Evolutionary conservation across 2,797 vertebrate genomes (phyloP).

Genomic region (Paramormyrops hopkinsi): DNA sequence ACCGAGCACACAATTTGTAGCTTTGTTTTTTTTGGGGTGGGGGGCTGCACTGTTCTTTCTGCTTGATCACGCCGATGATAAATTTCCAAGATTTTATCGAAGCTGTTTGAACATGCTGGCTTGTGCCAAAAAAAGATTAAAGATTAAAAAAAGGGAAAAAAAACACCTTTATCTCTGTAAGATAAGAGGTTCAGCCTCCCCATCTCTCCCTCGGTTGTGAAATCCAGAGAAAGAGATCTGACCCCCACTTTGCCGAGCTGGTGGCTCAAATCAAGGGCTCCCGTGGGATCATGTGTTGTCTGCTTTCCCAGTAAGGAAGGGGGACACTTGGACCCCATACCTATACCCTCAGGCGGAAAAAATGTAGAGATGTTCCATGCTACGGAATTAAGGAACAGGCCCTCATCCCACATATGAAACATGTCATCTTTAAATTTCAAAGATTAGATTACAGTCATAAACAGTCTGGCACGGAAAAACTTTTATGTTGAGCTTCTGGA

Average conservation of each 20-base stretch:
- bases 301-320: background rate
- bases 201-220: slow-evolving; percentile 14
- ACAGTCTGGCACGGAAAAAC: background rate
- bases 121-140: slow-evolving; percentile 21
- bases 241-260: background rate
- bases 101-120: slow-evolving; percentile 27
- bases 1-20: background rate
- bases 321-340: background rate
- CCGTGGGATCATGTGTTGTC: background rate
- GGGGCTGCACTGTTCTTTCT: background rate
- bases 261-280: background rate
- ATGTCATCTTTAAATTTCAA: slow-evolving; percentile 44
- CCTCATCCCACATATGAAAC: slow-evolving; percentile 62
- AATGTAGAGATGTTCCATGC: slow-evolving; percentile 24
- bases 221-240: slow-evolving; percentile 1
- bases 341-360: background rate
- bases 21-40: background rate
- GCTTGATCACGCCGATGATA: slow-evolving; percentile 27
- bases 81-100: background rate
- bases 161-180: slow-evolving; percentile 14
- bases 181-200: slow-evolving; percentile 19
- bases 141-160: slow-evolving; percentile 5
- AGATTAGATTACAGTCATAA: background rate
- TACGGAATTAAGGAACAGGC: slow-evolving; percentile 75
- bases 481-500: background rate